Conservation (phyloP, 92 coral and sea anemone species). For the Bergia puertoricense region DNA sequence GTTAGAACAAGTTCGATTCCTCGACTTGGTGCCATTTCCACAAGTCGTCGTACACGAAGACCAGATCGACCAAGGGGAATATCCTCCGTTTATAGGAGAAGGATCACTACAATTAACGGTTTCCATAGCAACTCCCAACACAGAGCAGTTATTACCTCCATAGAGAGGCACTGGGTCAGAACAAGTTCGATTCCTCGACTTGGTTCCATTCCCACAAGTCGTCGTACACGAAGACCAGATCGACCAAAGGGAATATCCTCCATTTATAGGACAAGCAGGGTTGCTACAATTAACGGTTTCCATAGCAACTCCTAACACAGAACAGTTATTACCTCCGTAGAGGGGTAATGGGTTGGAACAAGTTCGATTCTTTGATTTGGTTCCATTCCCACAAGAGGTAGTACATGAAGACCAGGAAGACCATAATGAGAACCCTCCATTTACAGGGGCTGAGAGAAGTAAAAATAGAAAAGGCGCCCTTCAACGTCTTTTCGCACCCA, state of each 20-base stretch:
- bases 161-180: background rate
- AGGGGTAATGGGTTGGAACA: background rate
- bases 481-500: background rate
- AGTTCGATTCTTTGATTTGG: background rate
- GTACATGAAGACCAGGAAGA: background rate
- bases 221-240: background rate
- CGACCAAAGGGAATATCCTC: background rate
- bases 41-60: background rate
- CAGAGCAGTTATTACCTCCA: background rate
- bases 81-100: background rate
- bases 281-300: background rate
- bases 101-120: background rate
- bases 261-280: background rate
- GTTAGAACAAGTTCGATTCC: slow-evolving; percentile 3
- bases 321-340: background rate
- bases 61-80: background rate
- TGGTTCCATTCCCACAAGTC: slow-evolving; percentile 3
- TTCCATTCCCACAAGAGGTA: slow-evolving; percentile 4
- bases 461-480: background rate
- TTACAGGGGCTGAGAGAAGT: slow-evolving; percentile 4
- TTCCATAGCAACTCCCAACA: background rate
- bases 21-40: slow-evolving; percentile 6
- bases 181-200: background rate
- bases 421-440: slow-evolving; percentile 6
- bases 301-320: background rate